Evolutionary conservation across 2,888 invertebrate species (phyloP).

Genomic region (Amblyjoppa fuscipennis): DNA sequence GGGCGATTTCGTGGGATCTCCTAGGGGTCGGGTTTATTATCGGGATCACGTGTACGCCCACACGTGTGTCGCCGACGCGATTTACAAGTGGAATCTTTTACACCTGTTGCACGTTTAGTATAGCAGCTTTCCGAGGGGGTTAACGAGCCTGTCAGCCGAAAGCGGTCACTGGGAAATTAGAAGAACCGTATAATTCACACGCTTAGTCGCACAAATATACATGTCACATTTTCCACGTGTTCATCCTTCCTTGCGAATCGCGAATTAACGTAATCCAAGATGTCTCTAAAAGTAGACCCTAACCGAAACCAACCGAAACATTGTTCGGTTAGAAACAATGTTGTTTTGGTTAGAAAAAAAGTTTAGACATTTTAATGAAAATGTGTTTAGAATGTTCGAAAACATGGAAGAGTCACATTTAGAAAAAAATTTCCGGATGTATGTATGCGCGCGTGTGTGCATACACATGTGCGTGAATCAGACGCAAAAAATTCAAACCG

Average conservation of each 20-base stretch:
- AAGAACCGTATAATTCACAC: conserved; percentile 24
- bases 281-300: neutral
- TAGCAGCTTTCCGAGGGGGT: neutral
- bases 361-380: no score
- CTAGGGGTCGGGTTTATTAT: neutral
- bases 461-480: no score
- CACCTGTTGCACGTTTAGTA: conserved; percentile 61
- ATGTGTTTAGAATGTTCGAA: no score
- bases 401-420: no score
- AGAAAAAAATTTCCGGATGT: no score
- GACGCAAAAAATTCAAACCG: no score
- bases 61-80: conserved; percentile 28
- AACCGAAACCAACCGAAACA: no score
- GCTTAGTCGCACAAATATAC: neutral
- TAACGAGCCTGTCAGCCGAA: conserved; percentile 48
- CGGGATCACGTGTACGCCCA: conserved; percentile 60
- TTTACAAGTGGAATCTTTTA: conserved; percentile 42
- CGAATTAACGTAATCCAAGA: neutral
- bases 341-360: no score
- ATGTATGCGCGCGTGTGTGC: no score
- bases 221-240: neutral
- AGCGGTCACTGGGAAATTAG: conserved; percentile 4
- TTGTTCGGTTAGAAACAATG: no score
- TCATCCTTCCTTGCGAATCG: neutral
- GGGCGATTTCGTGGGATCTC: neutral